Base-by-base conservation (phyloP, 2,888 invertebrate species). In the Cyrtodaria siliqua region DNA sequence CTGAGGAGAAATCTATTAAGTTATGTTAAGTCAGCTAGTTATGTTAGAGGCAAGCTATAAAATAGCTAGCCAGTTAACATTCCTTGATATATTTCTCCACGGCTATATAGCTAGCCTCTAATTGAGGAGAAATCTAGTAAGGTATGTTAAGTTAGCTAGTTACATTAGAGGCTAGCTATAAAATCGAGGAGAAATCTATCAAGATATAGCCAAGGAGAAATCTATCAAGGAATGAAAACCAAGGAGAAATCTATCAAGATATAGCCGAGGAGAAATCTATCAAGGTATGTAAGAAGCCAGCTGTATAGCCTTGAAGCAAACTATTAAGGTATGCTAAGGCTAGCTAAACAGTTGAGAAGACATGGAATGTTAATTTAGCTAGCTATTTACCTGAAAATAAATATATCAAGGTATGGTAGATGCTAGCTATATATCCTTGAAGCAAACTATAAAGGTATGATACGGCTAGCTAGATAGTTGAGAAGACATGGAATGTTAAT, bases 91-190 rank as follows among this genome's bases (percentile, higher is more conserved):
- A n/a, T n/a, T n/a, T n/a, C n/a, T n/a, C n/a, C n/a, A n/a, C n/a
- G n/a, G n/a, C n/a, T n/a, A n/a, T n/a, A n/a, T n/a, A n/a, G n/a
- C n/a, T n/a, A n/a, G n/a, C n/a, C n/a, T n/a, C n/a, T 96, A 50
- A 92, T 93, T n/a, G 94, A 94, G 70, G 93, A 93, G 72, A 94
- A 93, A 75, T 88, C 90, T 57, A 85, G 94, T 12, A 86, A 92
- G 86, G 93, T 92, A 68, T 33, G 33, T 60, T 56, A 62, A 18
- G 33, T 33, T 33, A n/a, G n/a, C n/a, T n/a, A n/a, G n/a, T n/a
- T n/a, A n/a, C n/a, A 52, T 95, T 97, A 95, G 97, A 97, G 93
- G 96, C 96, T 61, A 96, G 95, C 50, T 97, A 96, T 91, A 96
- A 96, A 50, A 92, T 93, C 16, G 94, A 94, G 70, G 93, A 93